Evolutionary conservation across 1,140 invertebrate species (phyloP).

Genomic region (Leucophenga varia): DNA sequence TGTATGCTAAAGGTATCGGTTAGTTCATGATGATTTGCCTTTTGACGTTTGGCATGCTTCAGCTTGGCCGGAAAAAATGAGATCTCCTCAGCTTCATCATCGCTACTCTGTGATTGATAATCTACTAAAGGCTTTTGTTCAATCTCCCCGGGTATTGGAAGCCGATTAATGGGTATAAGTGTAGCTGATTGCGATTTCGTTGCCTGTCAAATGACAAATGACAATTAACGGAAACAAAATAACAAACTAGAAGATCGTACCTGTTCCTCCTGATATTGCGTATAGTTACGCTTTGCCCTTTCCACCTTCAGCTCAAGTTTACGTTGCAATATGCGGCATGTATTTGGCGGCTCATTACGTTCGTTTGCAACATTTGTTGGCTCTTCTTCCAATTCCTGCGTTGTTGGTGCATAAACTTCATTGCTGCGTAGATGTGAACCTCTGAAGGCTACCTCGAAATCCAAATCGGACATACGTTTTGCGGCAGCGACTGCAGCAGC

Average conservation of each 20-base stretch:
- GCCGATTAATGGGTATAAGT: slow-evolving; percentile 49
- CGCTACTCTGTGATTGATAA: slow-evolving; percentile 50
- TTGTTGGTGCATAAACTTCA: slow-evolving; percentile 44
- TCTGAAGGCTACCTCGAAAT: slow-evolving; percentile 48
- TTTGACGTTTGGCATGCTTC: slow-evolving; percentile 38
- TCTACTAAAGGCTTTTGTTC: slow-evolving; percentile 53
- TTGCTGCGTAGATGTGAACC: slow-evolving; percentile 23
- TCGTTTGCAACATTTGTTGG: slow-evolving; percentile 15
- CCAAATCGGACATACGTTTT: slow-evolving; percentile 46
- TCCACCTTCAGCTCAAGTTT: slow-evolving; percentile 56
- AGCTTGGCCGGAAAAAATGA: slow-evolving; percentile 49
- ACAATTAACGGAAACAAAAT: neutral
- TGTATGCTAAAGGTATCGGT: slow-evolving; percentile 56
- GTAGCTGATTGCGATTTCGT: slow-evolving; percentile 49
- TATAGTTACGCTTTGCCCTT: slow-evolving; percentile 50
- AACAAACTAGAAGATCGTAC: slow-evolving; percentile 12
- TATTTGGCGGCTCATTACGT: slow-evolving; percentile 44
- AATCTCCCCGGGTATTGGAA: slow-evolving; percentile 45
- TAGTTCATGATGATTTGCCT: slow-evolving; percentile 37
- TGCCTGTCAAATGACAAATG: slow-evolving; percentile 25
- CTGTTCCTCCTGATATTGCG: slow-evolving; percentile 49
- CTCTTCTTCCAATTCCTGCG: slow-evolving; percentile 44
- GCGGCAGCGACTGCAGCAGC: slow-evolving; percentile 46
- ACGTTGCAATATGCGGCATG: slow-evolving; percentile 53
- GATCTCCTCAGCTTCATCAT: slow-evolving; percentile 51